A percentile compares a stretch with the other conserved stretches of the same genome.
phyloP scores from a whole-genome alignment of 2,888 invertebrate species.

The Clunio marinus region DNA sequence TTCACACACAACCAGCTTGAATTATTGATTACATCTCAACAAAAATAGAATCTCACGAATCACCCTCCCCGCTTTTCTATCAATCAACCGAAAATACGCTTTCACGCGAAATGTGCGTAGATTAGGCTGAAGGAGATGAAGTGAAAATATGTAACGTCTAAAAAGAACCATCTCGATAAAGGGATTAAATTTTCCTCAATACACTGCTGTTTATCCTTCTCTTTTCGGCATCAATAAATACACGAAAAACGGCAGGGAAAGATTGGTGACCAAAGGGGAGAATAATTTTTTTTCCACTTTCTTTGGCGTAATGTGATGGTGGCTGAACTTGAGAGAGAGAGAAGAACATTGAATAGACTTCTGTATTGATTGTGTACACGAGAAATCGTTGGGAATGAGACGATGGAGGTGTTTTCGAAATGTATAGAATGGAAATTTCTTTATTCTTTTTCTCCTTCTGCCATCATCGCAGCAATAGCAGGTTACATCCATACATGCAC shows the following conservation, averaged over 20 bases:
- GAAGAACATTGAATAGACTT: background rate
- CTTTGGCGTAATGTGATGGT: background rate
- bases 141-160: background rate
- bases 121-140: too few relatives aligned
- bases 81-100: slow-evolving; percentile 25
- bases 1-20: background rate
- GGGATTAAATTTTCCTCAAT: background rate
- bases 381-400: background rate
- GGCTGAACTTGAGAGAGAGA: background rate
- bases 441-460: background rate
- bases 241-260: background rate
- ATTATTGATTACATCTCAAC: slow-evolving; percentile 27
- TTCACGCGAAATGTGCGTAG: slow-evolving; percentile 29
- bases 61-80: slow-evolving; percentile 25
- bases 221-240: background rate
- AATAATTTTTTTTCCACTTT: background rate
- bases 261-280: slow-evolving; percentile 5
- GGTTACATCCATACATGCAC: slow-evolving; percentile 21
- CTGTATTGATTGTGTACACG: slow-evolving; percentile 1
- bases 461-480: background rate
- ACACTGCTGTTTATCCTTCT: background rate
- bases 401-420: background rate
- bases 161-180: background rate
- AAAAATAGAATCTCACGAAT: background rate
- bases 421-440: slow-evolving; percentile 6